Conservation (phyloP, 92 coral and sea anemone species). For the Muricea muricata region DNA sequence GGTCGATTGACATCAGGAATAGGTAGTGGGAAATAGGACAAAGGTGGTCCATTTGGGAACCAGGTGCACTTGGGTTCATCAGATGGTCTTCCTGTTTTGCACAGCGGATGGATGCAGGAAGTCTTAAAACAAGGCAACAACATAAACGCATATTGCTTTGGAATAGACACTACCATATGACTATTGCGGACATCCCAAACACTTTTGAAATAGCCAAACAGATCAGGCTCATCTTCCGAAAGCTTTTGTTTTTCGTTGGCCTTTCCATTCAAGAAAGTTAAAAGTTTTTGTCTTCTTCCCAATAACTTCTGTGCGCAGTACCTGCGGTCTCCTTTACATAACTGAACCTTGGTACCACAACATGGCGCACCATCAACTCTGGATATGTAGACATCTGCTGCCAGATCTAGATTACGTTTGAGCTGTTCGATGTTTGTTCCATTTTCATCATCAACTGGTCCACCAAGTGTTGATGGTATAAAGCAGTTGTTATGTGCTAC, state of each 20-base stretch:
- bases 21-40: slow-evolving; percentile 45
- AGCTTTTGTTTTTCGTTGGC: slow-evolving; percentile 21
- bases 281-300: slow-evolving; percentile 31
- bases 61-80: not conserved
- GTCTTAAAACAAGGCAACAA: slow-evolving; percentile 23
- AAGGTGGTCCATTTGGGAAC: slow-evolving; percentile 43
- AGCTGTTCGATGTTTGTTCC: not conserved
- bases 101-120: slow-evolving; percentile 27
- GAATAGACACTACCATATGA: slow-evolving; percentile 34
- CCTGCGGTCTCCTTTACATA: slow-evolving; percentile 16
- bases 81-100: not conserved
- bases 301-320: slow-evolving; percentile 22
- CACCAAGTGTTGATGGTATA: slow-evolving; percentile 41
- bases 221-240: slow-evolving; percentile 18
- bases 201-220: slow-evolving; percentile 34
- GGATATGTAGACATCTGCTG: slow-evolving; percentile 28
- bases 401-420: slow-evolving; percentile 4
- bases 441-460: not conserved
- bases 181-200: slow-evolving; percentile 43
- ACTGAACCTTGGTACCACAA: not conserved
- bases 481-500: slow-evolving; percentile 23
- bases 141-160: slow-evolving; percentile 45
- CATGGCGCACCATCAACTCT: slow-evolving; percentile 50
- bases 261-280: slow-evolving; percentile 26
- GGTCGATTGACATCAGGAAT: slow-evolving; percentile 47